A percentile compares a stretch with the other conserved stretches of the same genome.
phyloP scores from a whole-genome alignment of 2,797 vertebrate genomes.

The Anisognathus igniventris region DNA sequence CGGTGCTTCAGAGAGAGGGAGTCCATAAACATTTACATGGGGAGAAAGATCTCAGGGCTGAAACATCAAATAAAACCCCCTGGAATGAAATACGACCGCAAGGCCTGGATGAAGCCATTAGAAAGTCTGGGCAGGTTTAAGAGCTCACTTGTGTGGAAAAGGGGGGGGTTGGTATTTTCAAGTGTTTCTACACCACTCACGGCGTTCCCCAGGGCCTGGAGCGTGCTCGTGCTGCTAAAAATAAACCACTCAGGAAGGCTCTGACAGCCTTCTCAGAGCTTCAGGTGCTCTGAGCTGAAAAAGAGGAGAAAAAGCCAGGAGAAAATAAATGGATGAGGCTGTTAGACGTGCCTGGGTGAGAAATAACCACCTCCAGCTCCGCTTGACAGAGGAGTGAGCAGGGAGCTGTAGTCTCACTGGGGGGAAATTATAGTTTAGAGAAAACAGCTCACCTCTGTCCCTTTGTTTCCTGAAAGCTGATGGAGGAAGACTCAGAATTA shows the following conservation, averaged over 20 bases:
- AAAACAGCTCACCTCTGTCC: background rate
- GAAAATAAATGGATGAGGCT: background rate
- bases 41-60: accelerated
- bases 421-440: background rate
- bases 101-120: background rate
- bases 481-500: background rate
- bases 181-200: background rate
- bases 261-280: background rate
- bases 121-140: background rate
- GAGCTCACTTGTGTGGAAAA: background rate
- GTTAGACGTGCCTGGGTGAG: background rate
- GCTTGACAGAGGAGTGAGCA: accelerated
- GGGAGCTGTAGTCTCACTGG: accelerated
- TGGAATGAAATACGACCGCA: background rate
- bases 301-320: background rate
- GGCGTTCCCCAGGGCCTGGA: background rate
- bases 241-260: background rate
- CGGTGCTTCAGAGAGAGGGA: background rate
- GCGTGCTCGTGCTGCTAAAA: background rate
- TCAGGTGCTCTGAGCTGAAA: background rate
- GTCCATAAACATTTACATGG: accelerated
- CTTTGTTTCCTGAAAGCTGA: background rate
- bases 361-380: background rate
- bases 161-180: background rate
- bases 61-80: background rate